Base-by-base conservation (phyloP, 2,888 invertebrate genomes). In the Phaonia tiefii region DNA sequence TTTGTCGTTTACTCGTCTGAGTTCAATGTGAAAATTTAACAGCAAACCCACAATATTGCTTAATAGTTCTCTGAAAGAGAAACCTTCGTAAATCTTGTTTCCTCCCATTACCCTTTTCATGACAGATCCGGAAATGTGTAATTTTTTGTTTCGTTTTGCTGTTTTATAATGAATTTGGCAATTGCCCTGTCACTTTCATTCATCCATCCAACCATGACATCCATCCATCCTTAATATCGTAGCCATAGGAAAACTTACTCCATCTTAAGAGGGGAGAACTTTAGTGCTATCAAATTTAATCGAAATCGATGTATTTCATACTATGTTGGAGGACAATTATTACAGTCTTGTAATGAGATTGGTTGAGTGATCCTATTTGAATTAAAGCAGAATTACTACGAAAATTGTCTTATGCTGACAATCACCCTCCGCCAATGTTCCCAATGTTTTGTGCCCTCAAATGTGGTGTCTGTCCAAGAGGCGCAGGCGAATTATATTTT, bases 101-200 rank as follows among this genome's bases (percentile, higher is more conserved):
- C 20, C 22, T 51, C 22, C 5, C 11, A 1, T 11, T 25, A 22
- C 22, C 22, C 3, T 13, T 13, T 54, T 5, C 8, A 31, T 15
- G 3, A 20, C 22, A 17, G 17, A 46, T 1, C 22, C 25, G 25
- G 25, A 54, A 54, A 54, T 54, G 13, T 54, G 25, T 25, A 13
- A 22, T 1, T 22, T 54, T 54, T 22, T 54, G 22, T 25, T 22
- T 54, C 31, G 8, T 31, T 31, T 25, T 13, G 25, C 54, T 22
- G 25, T n/a, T n/a, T 54, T 54, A 54, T 54, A 25, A 54, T 75
- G 74, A 75, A 58, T 66, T 60, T 69, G 58, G 58, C 75, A 75
- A 74, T 51, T 65, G 65, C 51, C 37, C 17, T 74, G 56, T 66
- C 74, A 65, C 42, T 74, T 74, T 11, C 31, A 73, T 54, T 15